A percentile compares a stretch with the other conserved stretches of the same genome.
These are phyloP conservation scores for Platyura marginata DNA, from an alignment of 1,140 invertebrate species.

Conservation along the genomic window DNA sequence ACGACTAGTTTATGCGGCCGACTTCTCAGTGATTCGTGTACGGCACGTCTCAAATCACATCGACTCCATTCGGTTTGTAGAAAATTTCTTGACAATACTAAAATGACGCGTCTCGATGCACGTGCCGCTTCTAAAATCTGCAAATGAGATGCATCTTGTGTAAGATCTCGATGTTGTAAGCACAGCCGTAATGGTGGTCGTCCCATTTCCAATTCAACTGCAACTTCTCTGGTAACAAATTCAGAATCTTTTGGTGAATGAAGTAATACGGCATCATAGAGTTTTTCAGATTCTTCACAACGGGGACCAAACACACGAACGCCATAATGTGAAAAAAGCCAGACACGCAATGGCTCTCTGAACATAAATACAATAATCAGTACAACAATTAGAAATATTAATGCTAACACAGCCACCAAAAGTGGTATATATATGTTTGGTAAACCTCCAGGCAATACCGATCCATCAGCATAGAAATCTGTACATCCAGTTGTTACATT, in stretches of 20 bases:
- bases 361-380: slow-evolving; percentile 64
- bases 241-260: slow-evolving; percentile 86
- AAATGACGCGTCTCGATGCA: slow-evolving; percentile 56
- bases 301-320: slow-evolving; percentile 48
- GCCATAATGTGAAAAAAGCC: slow-evolving; percentile 75
- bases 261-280: slow-evolving; percentile 82
- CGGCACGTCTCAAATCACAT: slow-evolving; percentile 57
- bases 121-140: slow-evolving; percentile 69
- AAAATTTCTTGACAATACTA: slow-evolving; percentile 65
- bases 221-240: slow-evolving; percentile 66
- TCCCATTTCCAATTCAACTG: slow-evolving; percentile 63
- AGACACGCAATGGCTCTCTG: slow-evolving; percentile 63
- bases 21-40: slow-evolving; percentile 66
- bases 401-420: slow-evolving; percentile 55
- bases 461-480: slow-evolving; percentile 64
- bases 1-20: slow-evolving; percentile 67
- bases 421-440: slow-evolving; percentile 71
- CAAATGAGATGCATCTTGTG: slow-evolving; percentile 35
- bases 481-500: slow-evolving; percentile 59
- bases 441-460: slow-evolving; percentile 64
- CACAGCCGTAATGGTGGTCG: slow-evolving; percentile 57
- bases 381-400: slow-evolving; percentile 48
- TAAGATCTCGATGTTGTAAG: slow-evolving; percentile 64
- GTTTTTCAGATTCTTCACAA: slow-evolving; percentile 60
- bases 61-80: slow-evolving; percentile 72